Evolutionary conservation across 2,113 vertebrate species (phyloP).

Genomic region (Pteronura brasiliensis): DNA sequence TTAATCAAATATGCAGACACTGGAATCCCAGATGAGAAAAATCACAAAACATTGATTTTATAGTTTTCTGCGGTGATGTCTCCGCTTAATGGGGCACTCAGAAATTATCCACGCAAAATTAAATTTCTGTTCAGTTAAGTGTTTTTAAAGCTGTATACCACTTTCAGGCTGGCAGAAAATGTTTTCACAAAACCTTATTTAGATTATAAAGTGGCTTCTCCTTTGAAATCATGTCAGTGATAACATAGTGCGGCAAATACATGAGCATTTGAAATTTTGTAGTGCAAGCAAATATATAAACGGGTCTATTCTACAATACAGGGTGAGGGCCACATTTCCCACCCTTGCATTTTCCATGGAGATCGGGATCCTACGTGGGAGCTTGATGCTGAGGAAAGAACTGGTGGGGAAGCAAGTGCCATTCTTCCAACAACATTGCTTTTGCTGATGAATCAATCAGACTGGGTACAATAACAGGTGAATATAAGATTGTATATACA

Average conservation of each 20-base stretch:
- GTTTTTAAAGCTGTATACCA: conserved; percentile 5
- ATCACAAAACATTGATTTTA: background rate
- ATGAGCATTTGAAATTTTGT: background rate
- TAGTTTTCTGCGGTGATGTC: background rate
- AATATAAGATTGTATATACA: background rate
- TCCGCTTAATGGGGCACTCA: background rate
- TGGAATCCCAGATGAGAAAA: background rate
- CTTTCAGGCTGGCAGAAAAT: background rate
- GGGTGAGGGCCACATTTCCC: background rate
- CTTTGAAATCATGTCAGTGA: background rate
- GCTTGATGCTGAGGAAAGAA: background rate
- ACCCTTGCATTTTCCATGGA: background rate
- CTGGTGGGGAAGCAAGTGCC: background rate
- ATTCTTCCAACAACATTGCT: background rate
- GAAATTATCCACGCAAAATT: conserved; percentile 3
- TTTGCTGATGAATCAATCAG: background rate
- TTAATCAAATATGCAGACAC: background rate
- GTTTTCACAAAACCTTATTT: background rate
- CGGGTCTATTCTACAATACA: background rate
- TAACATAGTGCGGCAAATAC: background rate
- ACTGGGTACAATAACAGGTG: background rate
- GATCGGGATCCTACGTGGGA: background rate
- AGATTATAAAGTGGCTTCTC: background rate
- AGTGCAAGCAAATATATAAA: background rate
- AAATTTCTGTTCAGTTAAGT: background rate